Base-by-base conservation (phyloP, 2,797 vertebrate genomes). In the Tangara arthus region DNA sequence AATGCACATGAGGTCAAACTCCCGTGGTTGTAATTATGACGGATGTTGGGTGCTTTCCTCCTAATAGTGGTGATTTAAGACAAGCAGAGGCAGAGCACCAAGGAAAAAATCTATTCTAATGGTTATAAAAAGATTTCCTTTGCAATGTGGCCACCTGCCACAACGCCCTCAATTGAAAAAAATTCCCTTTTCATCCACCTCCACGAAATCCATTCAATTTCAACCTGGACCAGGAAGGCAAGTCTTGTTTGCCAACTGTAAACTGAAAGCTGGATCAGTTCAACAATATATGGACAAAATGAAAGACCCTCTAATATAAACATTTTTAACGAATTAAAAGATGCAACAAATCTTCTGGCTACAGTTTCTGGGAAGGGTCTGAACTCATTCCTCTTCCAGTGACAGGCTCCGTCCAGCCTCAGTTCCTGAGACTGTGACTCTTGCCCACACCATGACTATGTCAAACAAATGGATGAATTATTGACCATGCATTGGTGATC, bases 71-170 rank as follows among this genome's bases (percentile, higher is more conserved):
- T 37, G 42, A 73, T 55, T 84, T 84, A 78, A 90, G 52, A 82
- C 11, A 17, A 89, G 19, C 60, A 81, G 46, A 35, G 49, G 23
- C 27, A 56, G 12, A 41, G 26, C 23, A 65, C 18, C 0, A 4
- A 69, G 23, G 17, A 28, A 83, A n/a, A 90, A 93, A 90, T 22
- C 15, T 71, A n/a, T 72, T 91, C 14, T 78, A 65, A 78, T 34
- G 16, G 32, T 69, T 76, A 46, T 37, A 37, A 85, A 87, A 75
- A 72, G 2, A 30, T 17, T 82, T 72, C 21, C 30, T 87, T 77
- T 52, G 27, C 34, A 82, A 71, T 1, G 3, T 24, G 23, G 49
- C 22, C 35, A 53, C 21, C n/a, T 86, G 53, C 61, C 60, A 52
- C 47, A 64, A 32, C 9, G 11, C 1, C 4, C 37, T 73, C 49